These are phyloP conservation scores for Varanus komodoensis DNA, from an alignment of 2,113 vertebrate species.

Conservation along the genomic window DNA sequence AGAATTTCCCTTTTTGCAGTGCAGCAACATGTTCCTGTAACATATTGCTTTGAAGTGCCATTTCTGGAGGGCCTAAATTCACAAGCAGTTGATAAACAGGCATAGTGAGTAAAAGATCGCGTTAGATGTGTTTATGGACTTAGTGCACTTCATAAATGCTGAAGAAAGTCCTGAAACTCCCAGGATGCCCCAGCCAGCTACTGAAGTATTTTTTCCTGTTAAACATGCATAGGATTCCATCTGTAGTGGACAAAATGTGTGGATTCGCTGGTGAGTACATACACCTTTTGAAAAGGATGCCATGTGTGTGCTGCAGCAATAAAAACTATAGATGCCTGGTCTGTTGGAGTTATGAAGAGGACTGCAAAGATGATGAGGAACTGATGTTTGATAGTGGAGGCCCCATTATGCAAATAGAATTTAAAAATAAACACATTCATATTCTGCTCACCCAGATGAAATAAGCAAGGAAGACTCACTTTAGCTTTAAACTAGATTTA, in stretches of 20 bases:
- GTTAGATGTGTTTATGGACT: not conserved
- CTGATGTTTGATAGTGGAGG: not conserved
- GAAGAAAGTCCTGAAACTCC: too few species aligned
- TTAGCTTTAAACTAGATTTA: not conserved
- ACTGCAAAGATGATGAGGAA: not conserved
- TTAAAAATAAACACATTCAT: not conserved
- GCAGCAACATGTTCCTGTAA: not conserved
- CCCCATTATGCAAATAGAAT: not conserved
- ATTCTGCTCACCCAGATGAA: not conserved
- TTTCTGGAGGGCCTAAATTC: not conserved
- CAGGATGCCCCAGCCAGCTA: too few species aligned
- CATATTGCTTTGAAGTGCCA: not conserved
- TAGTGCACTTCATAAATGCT: too few species aligned
- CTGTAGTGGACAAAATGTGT: not conserved
- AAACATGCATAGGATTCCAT: too few species aligned
- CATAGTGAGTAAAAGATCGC: not conserved
- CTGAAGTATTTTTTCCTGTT: too few species aligned
- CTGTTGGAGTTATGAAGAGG: not conserved
- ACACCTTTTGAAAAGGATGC: too few species aligned
- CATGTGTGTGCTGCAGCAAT: not conserved
- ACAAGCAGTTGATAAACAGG: not conserved
- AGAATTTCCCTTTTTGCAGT: rapidly evolving
- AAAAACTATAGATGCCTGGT: not conserved
- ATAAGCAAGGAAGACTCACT: not conserved
- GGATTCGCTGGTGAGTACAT: not conserved